A percentile compares a stretch with the other conserved stretches of the same genome.
These are phyloP conservation scores for Perithous albicinctus DNA, from an alignment of 2,888 invertebrate genomes.

Conservation along the genomic window DNA sequence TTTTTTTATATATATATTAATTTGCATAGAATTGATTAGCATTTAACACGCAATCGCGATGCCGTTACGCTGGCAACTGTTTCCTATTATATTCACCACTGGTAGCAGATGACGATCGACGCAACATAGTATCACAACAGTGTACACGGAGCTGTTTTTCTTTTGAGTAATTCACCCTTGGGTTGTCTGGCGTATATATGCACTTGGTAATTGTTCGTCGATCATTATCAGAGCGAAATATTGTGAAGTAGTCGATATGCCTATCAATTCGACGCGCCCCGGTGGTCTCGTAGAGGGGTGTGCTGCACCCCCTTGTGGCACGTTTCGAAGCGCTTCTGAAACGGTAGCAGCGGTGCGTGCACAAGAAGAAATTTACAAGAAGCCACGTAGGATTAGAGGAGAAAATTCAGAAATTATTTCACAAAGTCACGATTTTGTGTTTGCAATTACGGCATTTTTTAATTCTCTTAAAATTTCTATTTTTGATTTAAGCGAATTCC, in stretches of 20 bases:
- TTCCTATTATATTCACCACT: conserved; percentile 51
- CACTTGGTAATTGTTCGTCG: conserved; percentile 44
- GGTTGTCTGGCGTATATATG: background rate
- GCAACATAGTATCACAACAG: conserved; percentile 31
- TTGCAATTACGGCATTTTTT: background rate
- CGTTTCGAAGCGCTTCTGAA: conserved; percentile 14
- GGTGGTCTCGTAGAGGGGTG: conserved; percentile 10
- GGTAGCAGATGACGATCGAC: conserved; percentile 57
- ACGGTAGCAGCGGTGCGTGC: conserved; percentile 18
- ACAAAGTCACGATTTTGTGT: background rate
- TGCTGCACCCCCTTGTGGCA: conserved; percentile 30
- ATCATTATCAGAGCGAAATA: conserved; percentile 53
- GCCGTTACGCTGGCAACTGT: conserved; percentile 53
- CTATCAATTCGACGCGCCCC: conserved; percentile 47
- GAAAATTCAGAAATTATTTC: background rate
- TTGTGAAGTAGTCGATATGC: conserved; percentile 31
- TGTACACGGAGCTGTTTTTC: background rate
- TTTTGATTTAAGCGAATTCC: too few relatives aligned
- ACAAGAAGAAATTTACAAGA: background rate
- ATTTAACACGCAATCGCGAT: conserved; percentile 63
- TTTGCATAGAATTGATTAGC: conserved; percentile 63
- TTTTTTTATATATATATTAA: conserved; percentile 44
- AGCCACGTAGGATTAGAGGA: background rate
- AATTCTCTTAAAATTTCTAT: too few relatives aligned
- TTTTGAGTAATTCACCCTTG: conserved; percentile 27